phyloP scores from a whole-genome alignment of 2,888 invertebrate genomes.

The Pammene aurita region DNA sequence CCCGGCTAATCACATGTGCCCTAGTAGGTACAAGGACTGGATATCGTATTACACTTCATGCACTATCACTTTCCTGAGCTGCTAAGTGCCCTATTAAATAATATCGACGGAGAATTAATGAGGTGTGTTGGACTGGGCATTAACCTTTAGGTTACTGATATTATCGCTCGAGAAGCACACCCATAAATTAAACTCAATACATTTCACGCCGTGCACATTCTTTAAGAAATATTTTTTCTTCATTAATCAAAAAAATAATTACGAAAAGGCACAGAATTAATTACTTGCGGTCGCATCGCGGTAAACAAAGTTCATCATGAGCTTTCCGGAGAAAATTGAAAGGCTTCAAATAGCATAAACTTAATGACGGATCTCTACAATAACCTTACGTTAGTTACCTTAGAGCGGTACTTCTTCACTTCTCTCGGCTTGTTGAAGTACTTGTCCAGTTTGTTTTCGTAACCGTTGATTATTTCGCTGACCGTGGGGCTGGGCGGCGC shows the following conservation, averaged over 20 bases:
- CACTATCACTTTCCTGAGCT: slow-evolving; percentile 22
- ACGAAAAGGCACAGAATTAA: slow-evolving; percentile 30
- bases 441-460: slow-evolving; percentile 73
- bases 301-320: slow-evolving; percentile 35
- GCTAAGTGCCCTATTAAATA: slow-evolving; percentile 38
- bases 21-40: slow-evolving; percentile 21
- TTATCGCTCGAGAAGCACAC: slow-evolving; percentile 35
- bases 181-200: slow-evolving; percentile 33
- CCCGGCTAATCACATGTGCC: slow-evolving; percentile 42
- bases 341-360: slow-evolving; percentile 28
- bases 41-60: slow-evolving; percentile 32
- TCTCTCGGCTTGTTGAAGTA: slow-evolving; percentile 74
- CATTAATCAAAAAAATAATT: slow-evolving; percentile 37
- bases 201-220: slow-evolving; percentile 27
- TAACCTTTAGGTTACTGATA: slow-evolving; percentile 41
- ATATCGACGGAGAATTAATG: slow-evolving; percentile 39
- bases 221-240: slow-evolving; percentile 31
- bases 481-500: slow-evolving; percentile 42
- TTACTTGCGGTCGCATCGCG: slow-evolving; percentile 34
- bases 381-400: slow-evolving; percentile 69
- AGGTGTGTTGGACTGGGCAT: slow-evolving; percentile 33
- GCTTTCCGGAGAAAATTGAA: slow-evolving; percentile 37
- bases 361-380: slow-evolving; percentile 19
- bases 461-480: slow-evolving; percentile 58
- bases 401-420: slow-evolving; percentile 63